Percentiles rank a stretch among this genome's conserved stretches.
These are phyloP conservation scores for Bombus sylvicola DNA, from an alignment of 1,140 invertebrate genomes.

Conservation along the genomic window DNA sequence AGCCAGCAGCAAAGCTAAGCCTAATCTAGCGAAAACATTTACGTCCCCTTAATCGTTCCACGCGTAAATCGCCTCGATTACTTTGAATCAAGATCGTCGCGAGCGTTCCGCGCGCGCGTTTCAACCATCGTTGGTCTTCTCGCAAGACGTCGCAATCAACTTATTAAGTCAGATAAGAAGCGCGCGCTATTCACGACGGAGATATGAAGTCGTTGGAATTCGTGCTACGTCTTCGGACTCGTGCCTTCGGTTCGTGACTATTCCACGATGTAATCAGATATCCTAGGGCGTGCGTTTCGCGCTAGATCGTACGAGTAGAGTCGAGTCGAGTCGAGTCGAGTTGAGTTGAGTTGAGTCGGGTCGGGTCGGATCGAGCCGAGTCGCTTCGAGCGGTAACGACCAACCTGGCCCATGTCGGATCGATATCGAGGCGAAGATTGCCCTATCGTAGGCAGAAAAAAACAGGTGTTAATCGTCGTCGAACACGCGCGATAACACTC, in stretches of 20 bases:
- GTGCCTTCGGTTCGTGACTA: conserved; percentile 45
- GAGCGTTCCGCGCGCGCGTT: not conserved
- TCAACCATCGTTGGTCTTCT: conserved; percentile 41
- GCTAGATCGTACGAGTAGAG: not conserved
- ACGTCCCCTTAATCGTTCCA: conserved; percentile 40
- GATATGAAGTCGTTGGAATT: conserved; percentile 57
- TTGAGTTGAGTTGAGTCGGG: not conserved
- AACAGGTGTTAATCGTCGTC: conserved; percentile 62
- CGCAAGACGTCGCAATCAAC: conserved; percentile 46
- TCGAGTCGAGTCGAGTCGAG: not conserved
- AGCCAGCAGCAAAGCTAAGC: not conserved
- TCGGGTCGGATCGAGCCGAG: not conserved
- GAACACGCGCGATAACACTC: conserved; percentile 59
- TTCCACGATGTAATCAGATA: conserved; percentile 55
- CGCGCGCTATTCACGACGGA: conserved; percentile 16
- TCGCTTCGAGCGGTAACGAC: not conserved
- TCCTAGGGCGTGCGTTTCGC: conserved; percentile 46
- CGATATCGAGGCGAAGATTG: conserved; percentile 56
- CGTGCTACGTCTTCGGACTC: conserved; percentile 48
- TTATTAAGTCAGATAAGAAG: conserved; percentile 46
- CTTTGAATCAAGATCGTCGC: conserved; percentile 38
- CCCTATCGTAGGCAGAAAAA: not conserved
- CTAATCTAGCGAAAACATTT: conserved; percentile 44
- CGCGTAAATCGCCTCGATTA: conserved; percentile 44
- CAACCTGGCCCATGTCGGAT: conserved; percentile 23